Evolutionary conservation across 2,888 invertebrate genomes (phyloP), one percentile per base, ranked within the genome.

Genomic region (Choristoneura rosaceana): DNA sequence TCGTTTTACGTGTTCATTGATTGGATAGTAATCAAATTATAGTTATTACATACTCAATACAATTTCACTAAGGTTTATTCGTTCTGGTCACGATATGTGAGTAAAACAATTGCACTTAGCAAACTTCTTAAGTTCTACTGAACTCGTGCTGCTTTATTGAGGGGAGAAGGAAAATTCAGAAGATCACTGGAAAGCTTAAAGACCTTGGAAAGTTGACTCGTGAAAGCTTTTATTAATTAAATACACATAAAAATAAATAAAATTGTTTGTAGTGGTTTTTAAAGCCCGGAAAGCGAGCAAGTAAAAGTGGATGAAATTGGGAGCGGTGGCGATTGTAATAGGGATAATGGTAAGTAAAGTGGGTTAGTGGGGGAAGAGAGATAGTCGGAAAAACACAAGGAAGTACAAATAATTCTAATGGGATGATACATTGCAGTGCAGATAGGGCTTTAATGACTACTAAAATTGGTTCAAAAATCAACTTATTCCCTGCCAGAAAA

Each of bases 281-380:
- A 33, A 34, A 17, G 50, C 64, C 8, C 8, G 45, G 43, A 45
- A 14, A 25, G 45, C 14, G 65, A 55, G 74, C 74, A 61, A 77
- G 82, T 82, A 82, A 82, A 83, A 84, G 87, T 85, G 84, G 77
- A 75, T 80, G 83, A 82, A 90, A 91, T 92, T 90, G 91, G 88
- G 88, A 91, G 86, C 87, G 86, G 76, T 79, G 81, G 84, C 84
- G 91, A 91, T 92, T 84, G 78, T 78, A 92, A 91, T 90, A 90
- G 81, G 84, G 84, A 83, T 88, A 88, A 89, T 88, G 67, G 41
- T 55, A 84, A 79, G 76, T 76, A 82, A 82, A 79, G 76, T 76
- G 82, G 82, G 81, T 78, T 79, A 75, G 82, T 80, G 81, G 90
- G 89, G 87, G 87, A 69, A 83, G 91, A 88, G 92, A 92, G 90